Evolutionary conservation across 92 coral and sea anemone genomes (phyloP), one percentile per base, ranked within the genome.

Genomic region (Virgularia gustaviana): DNA sequence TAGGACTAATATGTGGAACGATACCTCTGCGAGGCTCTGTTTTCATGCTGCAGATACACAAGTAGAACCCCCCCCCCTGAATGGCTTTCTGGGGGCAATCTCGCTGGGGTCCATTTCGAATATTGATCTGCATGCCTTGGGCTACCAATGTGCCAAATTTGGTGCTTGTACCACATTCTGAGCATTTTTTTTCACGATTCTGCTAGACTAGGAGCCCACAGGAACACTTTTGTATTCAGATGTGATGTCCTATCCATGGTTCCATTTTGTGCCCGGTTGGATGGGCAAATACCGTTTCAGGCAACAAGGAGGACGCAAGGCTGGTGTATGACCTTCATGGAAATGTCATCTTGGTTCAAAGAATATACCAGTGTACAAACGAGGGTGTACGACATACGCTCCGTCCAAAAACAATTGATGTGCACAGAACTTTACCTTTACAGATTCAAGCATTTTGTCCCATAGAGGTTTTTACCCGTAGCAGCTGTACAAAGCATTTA

Each of bases 131-230:
- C n/a, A n/a, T n/a, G n/a, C n/a, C n/a, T n/a, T n/a, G n/a, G n/a
- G n/a, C n/a, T n/a, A n/a, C n/a, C n/a, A n/a, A n/a, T n/a, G n/a
- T n/a, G n/a, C n/a, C n/a, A n/a, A n/a, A n/a, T n/a, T n/a, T n/a
- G n/a, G n/a, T n/a, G n/a, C n/a, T n/a, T n/a, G n/a, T n/a, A n/a
- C n/a, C n/a, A n/a, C n/a, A n/a, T n/a, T n/a, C n/a, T n/a, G n/a
- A n/a, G n/a, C n/a, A n/a, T n/a, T n/a, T n/a, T n/a, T n/a, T n/a
- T n/a, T n/a, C n/a, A n/a, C n/a, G n/a, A n/a, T n/a, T n/a, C n/a
- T n/a, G n/a, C n/a, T n/a, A n/a, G n/a, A n/a, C n/a, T n/a, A n/a
- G 82, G 82, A 82, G 86, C 56, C 86, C 86, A 25, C 82, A 68
- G 24, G 82, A 82, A 57, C 86, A 82, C 54, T 82, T 66, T 58